Evolutionary conservation across 2,888 invertebrate species (phyloP), one percentile per base, ranked within the genome.

Genomic region (Acleris laterana): DNA sequence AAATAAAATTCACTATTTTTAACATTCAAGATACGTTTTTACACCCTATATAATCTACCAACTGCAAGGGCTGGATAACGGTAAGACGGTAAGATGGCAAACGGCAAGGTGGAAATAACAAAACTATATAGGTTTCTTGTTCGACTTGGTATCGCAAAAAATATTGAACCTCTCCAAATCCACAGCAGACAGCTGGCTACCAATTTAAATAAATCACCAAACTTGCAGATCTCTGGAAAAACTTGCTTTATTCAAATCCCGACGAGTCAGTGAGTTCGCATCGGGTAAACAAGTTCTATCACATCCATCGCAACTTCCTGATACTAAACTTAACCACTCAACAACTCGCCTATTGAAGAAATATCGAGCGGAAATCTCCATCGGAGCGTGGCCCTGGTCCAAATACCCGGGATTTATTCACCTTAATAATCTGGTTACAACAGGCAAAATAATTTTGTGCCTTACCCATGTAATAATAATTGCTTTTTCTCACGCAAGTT

Each of bases 311-410:
- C 49, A 62, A 67, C 46, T 66, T 66, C 52, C 32, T 69, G 60
- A 69, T 57, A 63, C 56, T 55, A 28, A 68, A 66, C 57, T 65
- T 69, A 59, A 50, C 60, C 68, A 57, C 64, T 63, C 65, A 56
- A 62, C 63, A 62, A 63, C 62, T 62, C 52, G 59, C 38, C 64
- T 71, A 71, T 73, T 74, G 71, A 71, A 76, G 73, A 70, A 76
- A 78, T 76, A 77, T 77, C 72, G 70, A 55, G 70, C 62, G 72
- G 70, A 76, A 76, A 74, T 71, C 69, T 68, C 42, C 77, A 68
- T 62, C 72, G 71, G 72, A 68, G 70, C 70, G 72, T 66, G 49
- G 50, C 56, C 68, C 71, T 61, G 65, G 70, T 72, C 66, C 70
- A 72, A 70, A 75, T 74, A 72, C 71, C 69, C 68, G 61, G 48